Evolutionary conservation across 2,797 vertebrate species (phyloP).

Genomic region (Adelosebastes latens): DNA sequence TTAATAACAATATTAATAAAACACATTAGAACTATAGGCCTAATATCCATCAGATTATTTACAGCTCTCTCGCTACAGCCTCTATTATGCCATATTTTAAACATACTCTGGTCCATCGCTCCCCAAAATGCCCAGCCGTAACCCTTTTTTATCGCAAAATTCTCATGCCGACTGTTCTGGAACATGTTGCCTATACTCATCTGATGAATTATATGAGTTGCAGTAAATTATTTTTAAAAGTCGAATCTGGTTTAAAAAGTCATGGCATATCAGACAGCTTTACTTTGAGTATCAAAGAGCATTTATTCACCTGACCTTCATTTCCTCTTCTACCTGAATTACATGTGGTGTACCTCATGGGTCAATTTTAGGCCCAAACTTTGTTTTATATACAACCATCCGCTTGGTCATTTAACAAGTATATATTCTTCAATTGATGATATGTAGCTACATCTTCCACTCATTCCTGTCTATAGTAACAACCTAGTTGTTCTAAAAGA

Average conservation of each 20-base stretch:
- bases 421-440: not conserved
- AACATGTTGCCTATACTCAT: not conserved
- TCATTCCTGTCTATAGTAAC: not conserved
- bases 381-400: not conserved
- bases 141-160: not conserved
- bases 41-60: not conserved
- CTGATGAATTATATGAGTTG: not conserved
- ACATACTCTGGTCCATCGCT: conserved; percentile 1
- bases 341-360: not conserved
- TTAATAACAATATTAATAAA: not conserved
- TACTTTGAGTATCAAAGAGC: not conserved
- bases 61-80: not conserved
- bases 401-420: not conserved
- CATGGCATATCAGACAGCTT: not conserved
- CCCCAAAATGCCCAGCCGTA: not conserved
- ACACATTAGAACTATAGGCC: not conserved
- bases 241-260: not conserved
- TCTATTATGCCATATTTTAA: not conserved
- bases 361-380: not conserved
- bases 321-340: not conserved
- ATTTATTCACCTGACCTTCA: not conserved
- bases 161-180: not conserved
- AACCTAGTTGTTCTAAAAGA: not conserved
- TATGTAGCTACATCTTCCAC: not conserved
- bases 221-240: not conserved